Evolutionary conservation across 2,888 invertebrate species (phyloP).

Genomic region (Embidobia sp.): DNA sequence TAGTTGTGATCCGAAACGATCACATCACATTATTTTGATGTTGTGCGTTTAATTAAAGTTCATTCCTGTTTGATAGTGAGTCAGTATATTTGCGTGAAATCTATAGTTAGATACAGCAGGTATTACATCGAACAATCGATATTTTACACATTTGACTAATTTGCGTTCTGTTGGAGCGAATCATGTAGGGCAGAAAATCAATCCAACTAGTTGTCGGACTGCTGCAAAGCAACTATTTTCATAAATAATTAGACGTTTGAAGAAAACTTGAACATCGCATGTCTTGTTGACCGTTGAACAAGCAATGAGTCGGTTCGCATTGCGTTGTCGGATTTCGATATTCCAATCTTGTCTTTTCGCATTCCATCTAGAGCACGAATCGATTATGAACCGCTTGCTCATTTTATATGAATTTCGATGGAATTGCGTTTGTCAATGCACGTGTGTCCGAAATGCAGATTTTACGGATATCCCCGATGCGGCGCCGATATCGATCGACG

Average conservation of each 20-base stretch:
- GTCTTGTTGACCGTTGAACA: conserved; percentile 14
- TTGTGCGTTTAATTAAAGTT: neutral
- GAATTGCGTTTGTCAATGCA: conserved; percentile 48
- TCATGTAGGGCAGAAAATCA: no score
- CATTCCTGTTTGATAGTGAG: neutral
- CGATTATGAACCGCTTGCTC: conserved; percentile 31
- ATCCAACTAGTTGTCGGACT: no score
- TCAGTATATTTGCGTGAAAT: neutral
- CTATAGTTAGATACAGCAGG: neutral
- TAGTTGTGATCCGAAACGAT: no score
- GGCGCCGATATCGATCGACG: conserved; percentile 39
- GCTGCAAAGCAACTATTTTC: conserved; percentile 26
- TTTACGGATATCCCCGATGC: conserved; percentile 29
- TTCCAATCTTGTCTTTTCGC: conserved; percentile 31
- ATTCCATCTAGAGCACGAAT: conserved; percentile 26
- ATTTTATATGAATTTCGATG: conserved; percentile 49
- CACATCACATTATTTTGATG: neutral
- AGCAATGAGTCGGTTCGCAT: conserved; percentile 14
- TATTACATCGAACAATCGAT: conserved; percentile 1
- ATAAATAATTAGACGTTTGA: conserved; percentile 13
- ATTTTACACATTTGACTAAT: neutral
- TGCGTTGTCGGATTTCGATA: conserved; percentile 24
- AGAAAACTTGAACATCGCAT: conserved; percentile 13
- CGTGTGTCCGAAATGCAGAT: conserved; percentile 43
- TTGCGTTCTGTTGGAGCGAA: neutral